Evolutionary conservation across 2,888 invertebrate genomes (phyloP), one percentile per base, ranked within the genome.

Genomic region (Fragum whitleyi): DNA sequence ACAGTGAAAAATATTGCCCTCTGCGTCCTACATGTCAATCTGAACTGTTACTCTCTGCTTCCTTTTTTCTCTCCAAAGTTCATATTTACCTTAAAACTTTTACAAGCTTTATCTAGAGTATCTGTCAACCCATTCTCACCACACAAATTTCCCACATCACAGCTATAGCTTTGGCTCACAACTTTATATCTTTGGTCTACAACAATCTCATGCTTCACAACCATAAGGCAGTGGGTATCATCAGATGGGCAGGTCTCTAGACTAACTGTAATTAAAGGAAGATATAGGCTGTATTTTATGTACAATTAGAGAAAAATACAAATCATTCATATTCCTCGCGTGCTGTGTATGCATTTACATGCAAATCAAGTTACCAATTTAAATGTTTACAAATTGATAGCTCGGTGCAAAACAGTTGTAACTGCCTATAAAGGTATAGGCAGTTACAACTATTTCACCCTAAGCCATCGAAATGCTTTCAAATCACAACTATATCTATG

Each of bases 121-220:
- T 70, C 74, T 16, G 74, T 77, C 21, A 83, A 65, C 23, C 77
- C 61, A 19, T 55, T 21, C 21, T 23, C 42, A 14, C 53, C 67
- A 72, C 83, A 83, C n/a, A 69, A 26, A 53, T 83, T 74, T 14
- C 55, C 39, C 11, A 32, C n/a, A 42, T 83, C 83, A 79, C 83
- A 83, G 29, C 62, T 61, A 19, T 65, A 78, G 9, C 19, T 69
- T 59, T 81, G 72, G 3, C 67, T 57, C 7, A 81, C 39, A 19
- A 55, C 42, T 36, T 59, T 32, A 29, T 59, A 36, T 2, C 51
- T 32, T 14, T 51, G 6, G 28, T 36, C 29, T 16, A 32, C 62
- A 1, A 51, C 28, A 0, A 42, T 23, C 3, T 42, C 51, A 39
- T 72, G 23, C 39, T 65, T 77, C 6, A 28, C 57, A 19, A 39